Conservation (phyloP, 2,113 vertebrate genomes). For the Cygnus atratus region DNA sequence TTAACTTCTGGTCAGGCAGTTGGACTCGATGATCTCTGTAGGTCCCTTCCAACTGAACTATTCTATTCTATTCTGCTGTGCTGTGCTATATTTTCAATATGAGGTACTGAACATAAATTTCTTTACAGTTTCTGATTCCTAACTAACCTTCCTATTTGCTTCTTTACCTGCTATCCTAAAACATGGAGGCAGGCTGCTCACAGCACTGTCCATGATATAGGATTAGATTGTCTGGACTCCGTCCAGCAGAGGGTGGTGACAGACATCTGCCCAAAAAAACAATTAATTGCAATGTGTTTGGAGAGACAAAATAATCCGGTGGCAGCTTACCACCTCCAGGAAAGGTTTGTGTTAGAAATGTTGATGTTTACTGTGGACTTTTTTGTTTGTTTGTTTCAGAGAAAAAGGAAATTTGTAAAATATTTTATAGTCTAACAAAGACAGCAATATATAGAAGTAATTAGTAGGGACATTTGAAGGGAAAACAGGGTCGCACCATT, state of each 20-base stretch:
- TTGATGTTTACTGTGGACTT: neutral
- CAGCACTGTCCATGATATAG: neutral
- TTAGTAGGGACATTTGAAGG: conserved; percentile 50
- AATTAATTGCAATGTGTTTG: neutral
- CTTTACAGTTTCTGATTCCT: neutral
- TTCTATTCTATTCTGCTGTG: no score
- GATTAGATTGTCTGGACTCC: neutral
- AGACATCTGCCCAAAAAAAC: conserved; percentile 37
- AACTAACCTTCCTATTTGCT: neutral
- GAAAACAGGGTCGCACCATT: conserved; percentile 48
- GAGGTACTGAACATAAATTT: fast-evolving
- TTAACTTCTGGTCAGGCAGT: neutral
- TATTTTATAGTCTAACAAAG: conserved; percentile 1
- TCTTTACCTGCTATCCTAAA: neutral
- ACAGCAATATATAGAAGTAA: conserved; percentile 10
- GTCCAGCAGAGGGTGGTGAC: neutral
- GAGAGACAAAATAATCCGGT: neutral
- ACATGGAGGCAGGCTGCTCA: neutral
- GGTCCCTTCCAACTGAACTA: neutral
- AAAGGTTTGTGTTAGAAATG: neutral
- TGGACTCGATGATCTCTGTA: neutral
- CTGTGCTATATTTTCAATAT: neutral
- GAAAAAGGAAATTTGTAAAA: neutral
- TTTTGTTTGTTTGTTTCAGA: neutral
- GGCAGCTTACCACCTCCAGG: neutral